phyloP scores from a whole-genome alignment of 2,888 invertebrate genomes.

The Macaria notata region DNA sequence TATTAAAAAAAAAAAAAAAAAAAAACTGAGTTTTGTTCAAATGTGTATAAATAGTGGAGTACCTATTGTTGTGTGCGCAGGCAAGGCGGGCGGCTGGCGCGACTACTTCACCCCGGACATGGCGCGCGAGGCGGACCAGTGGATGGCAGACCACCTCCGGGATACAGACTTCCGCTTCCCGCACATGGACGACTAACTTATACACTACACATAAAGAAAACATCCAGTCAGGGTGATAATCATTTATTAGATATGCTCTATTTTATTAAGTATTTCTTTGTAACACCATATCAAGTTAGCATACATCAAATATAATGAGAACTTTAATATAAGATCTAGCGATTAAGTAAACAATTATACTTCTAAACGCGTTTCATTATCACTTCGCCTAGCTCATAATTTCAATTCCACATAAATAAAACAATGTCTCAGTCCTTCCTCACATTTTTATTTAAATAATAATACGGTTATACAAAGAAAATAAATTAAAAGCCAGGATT shows the following conservation, averaged over 20 bases:
- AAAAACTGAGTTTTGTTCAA: too few relatives aligned
- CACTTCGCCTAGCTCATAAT: conserved; percentile 52
- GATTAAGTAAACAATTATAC: conserved; percentile 67
- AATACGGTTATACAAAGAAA: conserved; percentile 81
- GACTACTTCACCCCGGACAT: conserved; percentile 87
- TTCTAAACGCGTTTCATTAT: conserved; percentile 49
- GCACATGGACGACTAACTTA: conserved; percentile 32
- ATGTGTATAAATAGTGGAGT: too few relatives aligned
- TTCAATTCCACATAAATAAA: conserved; percentile 71
- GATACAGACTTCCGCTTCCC: conserved; percentile 84
- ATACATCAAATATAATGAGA: conserved; percentile 66
- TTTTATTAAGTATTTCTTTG: conserved; percentile 72
- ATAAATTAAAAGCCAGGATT: conserved; percentile 81
- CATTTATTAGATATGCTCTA: conserved; percentile 79
- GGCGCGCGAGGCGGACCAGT: conserved; percentile 84
- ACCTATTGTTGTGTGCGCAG: conserved; percentile 52
- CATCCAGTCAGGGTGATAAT: conserved; percentile 65
- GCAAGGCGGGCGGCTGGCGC: conserved; percentile 86
- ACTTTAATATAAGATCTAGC: conserved; percentile 57
- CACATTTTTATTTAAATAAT: conserved; percentile 76
- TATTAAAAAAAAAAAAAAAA: too few relatives aligned
- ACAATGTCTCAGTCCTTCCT: conserved; percentile 77
- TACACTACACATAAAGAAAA: conserved; percentile 46
- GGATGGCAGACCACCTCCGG: conserved; percentile 85
- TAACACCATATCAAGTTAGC: conserved; percentile 75